Evolutionary conservation across 2,888 invertebrate genomes (phyloP).

Genomic region (Yponomeuta malinellus): DNA sequence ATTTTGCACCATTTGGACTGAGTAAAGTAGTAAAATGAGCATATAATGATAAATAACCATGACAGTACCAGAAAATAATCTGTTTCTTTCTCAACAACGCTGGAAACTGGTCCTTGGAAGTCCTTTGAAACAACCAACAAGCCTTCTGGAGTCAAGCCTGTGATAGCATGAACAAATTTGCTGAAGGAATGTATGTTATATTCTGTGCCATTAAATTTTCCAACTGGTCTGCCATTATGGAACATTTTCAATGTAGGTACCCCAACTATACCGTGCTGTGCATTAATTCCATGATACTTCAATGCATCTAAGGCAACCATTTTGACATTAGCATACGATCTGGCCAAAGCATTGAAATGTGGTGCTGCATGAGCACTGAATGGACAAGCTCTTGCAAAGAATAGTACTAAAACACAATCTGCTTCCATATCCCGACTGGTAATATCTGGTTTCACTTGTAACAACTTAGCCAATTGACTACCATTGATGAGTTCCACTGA

Average conservation of each 20-base stretch:
- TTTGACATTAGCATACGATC: conserved; percentile 90
- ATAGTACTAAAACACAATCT: conserved; percentile 86
- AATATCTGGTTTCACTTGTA: conserved; percentile 79
- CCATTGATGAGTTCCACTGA: conserved; percentile 82
- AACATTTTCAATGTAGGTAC: conserved; percentile 92
- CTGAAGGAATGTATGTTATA: conserved; percentile 87
- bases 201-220: conserved; percentile 88
- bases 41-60: conserved; percentile 88
- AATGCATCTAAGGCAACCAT: conserved; percentile 94
- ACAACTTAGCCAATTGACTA: conserved; percentile 79
- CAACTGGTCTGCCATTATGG: conserved; percentile 90
- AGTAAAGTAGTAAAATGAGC: conserved; percentile 84
- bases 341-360: conserved; percentile 91
- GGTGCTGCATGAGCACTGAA: conserved; percentile 94
- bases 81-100: conserved; percentile 83
- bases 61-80: conserved; percentile 89
- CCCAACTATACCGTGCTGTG: conserved; percentile 93
- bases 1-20: conserved; percentile 86
- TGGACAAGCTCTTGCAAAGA: conserved; percentile 92
- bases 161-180: conserved; percentile 85
- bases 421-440: conserved; percentile 78
- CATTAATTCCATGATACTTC: conserved; percentile 88
- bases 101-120: conserved; percentile 87
- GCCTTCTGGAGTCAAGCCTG: conserved; percentile 80
- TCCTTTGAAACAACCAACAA: conserved; percentile 83